Percentiles rank a stretch among this genome's conserved stretches.
These are phyloP conservation scores for Caenorhabditis japonica DNA, from an alignment of 2,888 invertebrate genomes.

Conservation along the genomic window DNA sequence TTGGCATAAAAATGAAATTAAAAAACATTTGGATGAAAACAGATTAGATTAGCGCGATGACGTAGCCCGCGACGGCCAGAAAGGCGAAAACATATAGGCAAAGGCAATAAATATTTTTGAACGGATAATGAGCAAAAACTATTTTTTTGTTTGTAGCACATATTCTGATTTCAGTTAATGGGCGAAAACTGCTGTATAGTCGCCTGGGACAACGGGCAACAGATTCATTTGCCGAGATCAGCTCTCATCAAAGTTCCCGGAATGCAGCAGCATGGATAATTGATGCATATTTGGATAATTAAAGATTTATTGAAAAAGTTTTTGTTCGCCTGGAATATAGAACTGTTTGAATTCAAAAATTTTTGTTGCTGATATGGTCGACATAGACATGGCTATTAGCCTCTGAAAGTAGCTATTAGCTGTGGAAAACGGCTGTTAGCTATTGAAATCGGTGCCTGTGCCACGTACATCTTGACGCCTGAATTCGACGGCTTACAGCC, in stretches of 20 bases:
- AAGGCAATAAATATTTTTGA: no score
- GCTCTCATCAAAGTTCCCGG: slow-evolving; percentile 54
- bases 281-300: neutral
- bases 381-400: no score
- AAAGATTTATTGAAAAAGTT: neutral
- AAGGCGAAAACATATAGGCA: neutral
- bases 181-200: slow-evolving; percentile 69
- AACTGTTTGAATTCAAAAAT: no score
- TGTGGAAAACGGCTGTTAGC: no score
- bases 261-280: slow-evolving; percentile 27
- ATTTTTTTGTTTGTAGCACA: no score
- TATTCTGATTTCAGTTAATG: slow-evolving; percentile 61
- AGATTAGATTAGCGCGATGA: slow-evolving; percentile 12
- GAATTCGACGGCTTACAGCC: no score
- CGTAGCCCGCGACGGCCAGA: neutral
- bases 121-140: no score
- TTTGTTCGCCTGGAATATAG: neutral
- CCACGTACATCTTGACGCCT: no score
- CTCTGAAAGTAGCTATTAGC: no score
- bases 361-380: no score
- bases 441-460: no score
- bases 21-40: slow-evolving; percentile 28
- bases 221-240: slow-evolving; percentile 69
- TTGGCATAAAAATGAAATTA: slow-evolving; percentile 3
- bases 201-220: slow-evolving; percentile 69